Evolutionary conservation across 1,140 invertebrate genomes (phyloP), one percentile per base, ranked within the genome.

Genomic region (Chionoecetes opilio): DNA sequence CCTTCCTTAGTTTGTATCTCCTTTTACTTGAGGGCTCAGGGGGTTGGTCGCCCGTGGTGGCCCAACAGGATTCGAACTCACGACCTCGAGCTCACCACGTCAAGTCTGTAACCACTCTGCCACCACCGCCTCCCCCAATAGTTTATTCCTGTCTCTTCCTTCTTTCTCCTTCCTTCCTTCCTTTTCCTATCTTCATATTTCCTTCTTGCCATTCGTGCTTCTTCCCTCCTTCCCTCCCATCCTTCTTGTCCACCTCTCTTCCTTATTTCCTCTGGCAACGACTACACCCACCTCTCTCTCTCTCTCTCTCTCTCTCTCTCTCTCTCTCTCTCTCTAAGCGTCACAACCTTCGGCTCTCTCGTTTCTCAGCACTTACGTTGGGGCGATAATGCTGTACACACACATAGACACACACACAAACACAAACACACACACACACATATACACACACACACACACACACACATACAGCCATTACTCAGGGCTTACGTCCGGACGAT

Each of bases 221-320:
- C 21, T 63, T 14, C 14, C 21, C 53, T 63, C 21, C 53, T 63
- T 63, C 53, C 53, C 21, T 26, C 53, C 53, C 53, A 14, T 26
- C 53, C 21, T 63, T 26, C 21, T 26, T 26, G 9, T 26, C 17
- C 21, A 41, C 14, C 53, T 26, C 21, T 26, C n/a, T 75, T 75
- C 2, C 63, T n/a, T 75, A 75, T n/a, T 75, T 21, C 21, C 21
- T 75, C 63, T 75, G 26, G 63, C 63, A 75, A 75, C 11, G 63
- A n/a, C 21, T 1, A 75, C 8, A 5, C 63, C 11, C 26, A 17
- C 17, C 17, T 37, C 3, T 41, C n/a, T 37, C 32, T 41, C 32
- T 88, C 86, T 88, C 86, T 34, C 85, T 89, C 87, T n/a, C 35
- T 89, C n/a, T 38, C n/a, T 35, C 86, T 35, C 86, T 35, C 34